Evolutionary conservation across 2,113 vertebrate species (phyloP), one percentile per base, ranked within the genome.

Genomic region (Okapia johnstoni): DNA sequence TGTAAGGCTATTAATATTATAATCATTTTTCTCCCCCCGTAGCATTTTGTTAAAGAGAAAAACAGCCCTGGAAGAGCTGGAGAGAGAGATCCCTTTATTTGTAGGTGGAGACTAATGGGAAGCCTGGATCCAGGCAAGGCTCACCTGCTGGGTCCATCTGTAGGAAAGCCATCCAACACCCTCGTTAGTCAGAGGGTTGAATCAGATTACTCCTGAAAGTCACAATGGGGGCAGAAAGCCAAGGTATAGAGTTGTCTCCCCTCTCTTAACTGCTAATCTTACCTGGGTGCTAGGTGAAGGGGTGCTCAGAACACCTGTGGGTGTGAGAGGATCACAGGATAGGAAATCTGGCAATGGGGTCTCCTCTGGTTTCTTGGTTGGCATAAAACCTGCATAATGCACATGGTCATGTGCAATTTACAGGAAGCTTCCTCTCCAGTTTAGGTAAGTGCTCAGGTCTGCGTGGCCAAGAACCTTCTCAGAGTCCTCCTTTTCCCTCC

Each of bases 21-120:
- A 60, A 76, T 81, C 6, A 30, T 63, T 96, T 63, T 11, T 16
- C 30, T 60, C 63, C 26, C 43, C 80, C 61, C 15, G 43, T 43
- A 86, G 83, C 88, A 57, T 85, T 58, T 93, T 46, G 50, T 70
- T 73, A 88, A 90, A 77, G 23, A 85, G 46, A 9, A 97, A 97
- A 61, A 14, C 40, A 55, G 25, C 11, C 40, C 54, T 36, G 26
- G 19, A 46, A 89, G 25, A 90, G 46, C 23, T 54, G 12, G 55
- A 77, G 81, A 50, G 40, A 95, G 19, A 1, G 23, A 25, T 61
- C 15, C 28, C 23, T 80, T 88, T 61, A 30, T 79, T 43, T 90
- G 40, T 66, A 94, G 36, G 40, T 81, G 23, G 58, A 70, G 43
- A 66, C 16, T 40, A 46, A 76, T 16, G 57, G 54, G 61, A 97